These are phyloP conservation scores for Ranitomeya variabilis DNA, from an alignment of 2,113 vertebrate genomes.

Conservation along the genomic window DNA sequence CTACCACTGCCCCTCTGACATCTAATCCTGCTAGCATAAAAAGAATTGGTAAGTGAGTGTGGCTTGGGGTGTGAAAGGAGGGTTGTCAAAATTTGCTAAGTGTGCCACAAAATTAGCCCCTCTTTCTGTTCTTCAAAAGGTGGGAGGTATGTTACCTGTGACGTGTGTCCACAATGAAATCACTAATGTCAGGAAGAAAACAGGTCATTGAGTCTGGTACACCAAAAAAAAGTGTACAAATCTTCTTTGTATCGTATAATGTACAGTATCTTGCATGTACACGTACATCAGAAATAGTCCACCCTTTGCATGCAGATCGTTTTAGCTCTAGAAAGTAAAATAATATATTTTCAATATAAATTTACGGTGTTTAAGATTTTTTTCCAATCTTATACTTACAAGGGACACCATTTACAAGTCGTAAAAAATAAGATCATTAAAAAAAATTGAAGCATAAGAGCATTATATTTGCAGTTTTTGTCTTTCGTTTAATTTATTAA, in stretches of 20 bases:
- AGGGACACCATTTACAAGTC: neutral
- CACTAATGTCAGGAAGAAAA: too few relatives aligned
- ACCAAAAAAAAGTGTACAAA: too few relatives aligned
- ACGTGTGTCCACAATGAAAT: too few relatives aligned
- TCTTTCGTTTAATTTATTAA: constrained; percentile 16
- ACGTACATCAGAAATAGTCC: neutral
- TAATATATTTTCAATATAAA: neutral
- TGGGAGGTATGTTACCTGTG: too few relatives aligned
- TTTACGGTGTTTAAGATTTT: neutral
- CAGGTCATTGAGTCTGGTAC: too few relatives aligned
- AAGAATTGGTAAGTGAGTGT: too few relatives aligned
- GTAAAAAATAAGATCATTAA: neutral
- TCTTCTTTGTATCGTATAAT: neutral
- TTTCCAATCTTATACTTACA: neutral
- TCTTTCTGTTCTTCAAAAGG: too few relatives aligned
- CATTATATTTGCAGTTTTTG: neutral
- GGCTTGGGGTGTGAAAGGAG: too few relatives aligned
- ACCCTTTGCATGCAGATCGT: neutral
- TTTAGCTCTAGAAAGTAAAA: neutral
- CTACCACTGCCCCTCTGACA: too few relatives aligned
- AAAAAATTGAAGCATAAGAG: neutral
- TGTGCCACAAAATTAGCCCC: too few relatives aligned
- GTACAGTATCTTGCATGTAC: neutral
- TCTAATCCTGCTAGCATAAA: too few relatives aligned
- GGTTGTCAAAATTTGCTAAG: too few relatives aligned